Conservation (phyloP, 2,797 vertebrate species). For the Urocyon cinereoargenteus region DNA sequence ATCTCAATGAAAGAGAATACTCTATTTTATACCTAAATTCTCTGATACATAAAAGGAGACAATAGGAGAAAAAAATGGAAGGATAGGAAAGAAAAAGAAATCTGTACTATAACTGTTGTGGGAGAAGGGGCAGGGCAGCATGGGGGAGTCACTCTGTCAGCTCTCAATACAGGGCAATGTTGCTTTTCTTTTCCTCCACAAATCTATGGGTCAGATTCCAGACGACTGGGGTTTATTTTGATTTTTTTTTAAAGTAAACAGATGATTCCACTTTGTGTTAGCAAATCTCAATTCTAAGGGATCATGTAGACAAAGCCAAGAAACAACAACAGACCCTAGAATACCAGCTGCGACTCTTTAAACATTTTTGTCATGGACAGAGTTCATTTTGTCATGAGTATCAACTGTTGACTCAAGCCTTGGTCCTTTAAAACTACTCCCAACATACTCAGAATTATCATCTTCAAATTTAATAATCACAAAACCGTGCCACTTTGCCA, state of each 20-base stretch:
- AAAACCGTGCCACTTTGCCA: neutral
- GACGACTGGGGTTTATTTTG: neutral
- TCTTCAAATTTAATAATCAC: neutral
- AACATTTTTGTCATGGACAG: neutral
- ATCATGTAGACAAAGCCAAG: neutral
- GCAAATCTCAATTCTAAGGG: conserved; percentile 9
- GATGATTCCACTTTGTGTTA: conserved; percentile 6
- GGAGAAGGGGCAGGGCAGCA: neutral
- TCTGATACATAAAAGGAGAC: neutral
- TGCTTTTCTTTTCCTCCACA: neutral
- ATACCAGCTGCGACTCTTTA: conserved; percentile 6
- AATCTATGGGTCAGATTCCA: neutral
- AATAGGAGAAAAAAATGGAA: neutral
- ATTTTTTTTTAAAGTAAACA: conserved; percentile 5
- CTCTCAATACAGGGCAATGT: neutral
- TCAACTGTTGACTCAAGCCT: conserved; percentile 8
- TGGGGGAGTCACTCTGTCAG: too few species aligned
- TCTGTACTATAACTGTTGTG: too few species aligned
- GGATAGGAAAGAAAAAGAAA: neutral
- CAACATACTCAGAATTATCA: neutral
- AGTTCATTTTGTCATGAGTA: neutral
- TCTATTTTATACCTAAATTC: neutral
- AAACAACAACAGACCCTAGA: neutral
- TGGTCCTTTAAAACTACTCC: conserved; percentile 27
- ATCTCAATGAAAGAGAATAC: neutral